These are phyloP conservation scores for Microcebus lehilahytsara DNA, from an alignment of 2,113 vertebrate species.

Conservation along the genomic window DNA sequence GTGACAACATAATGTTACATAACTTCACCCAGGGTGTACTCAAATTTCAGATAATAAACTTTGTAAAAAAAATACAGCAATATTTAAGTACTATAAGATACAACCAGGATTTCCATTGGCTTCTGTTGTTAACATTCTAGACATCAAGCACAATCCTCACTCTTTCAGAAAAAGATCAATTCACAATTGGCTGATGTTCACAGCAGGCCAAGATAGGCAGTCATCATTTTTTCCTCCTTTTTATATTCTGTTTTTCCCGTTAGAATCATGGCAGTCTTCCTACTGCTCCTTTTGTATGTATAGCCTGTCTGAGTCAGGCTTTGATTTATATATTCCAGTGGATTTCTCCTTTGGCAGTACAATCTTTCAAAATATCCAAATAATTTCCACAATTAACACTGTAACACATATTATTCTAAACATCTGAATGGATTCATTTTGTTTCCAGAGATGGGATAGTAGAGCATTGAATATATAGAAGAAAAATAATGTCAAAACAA, in stretches of 20 bases:
- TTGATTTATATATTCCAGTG: neutral
- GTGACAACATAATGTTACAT: neutral
- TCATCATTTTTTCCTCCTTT: neutral
- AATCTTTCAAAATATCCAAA: neutral
- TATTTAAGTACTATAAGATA: neutral
- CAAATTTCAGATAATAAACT: neutral
- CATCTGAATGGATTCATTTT: neutral
- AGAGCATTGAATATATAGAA: neutral
- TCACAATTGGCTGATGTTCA: neutral
- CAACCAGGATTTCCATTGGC: neutral
- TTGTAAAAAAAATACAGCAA: neutral
- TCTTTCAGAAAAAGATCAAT: neutral
- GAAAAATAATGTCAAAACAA: neutral
- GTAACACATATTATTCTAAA: neutral
- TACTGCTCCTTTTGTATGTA: neutral
- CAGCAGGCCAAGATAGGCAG: neutral
- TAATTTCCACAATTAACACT: neutral
- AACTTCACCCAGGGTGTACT: neutral
- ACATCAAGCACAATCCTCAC: neutral
- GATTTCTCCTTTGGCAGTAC: neutral
- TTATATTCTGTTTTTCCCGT: neutral
- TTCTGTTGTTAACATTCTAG: neutral
- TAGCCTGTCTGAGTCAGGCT: neutral
- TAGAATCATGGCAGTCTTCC: neutral
- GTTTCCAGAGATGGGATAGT: neutral